phyloP scores from a whole-genome alignment of 2,797 vertebrate genomes.

The Karalla daura region DNA sequence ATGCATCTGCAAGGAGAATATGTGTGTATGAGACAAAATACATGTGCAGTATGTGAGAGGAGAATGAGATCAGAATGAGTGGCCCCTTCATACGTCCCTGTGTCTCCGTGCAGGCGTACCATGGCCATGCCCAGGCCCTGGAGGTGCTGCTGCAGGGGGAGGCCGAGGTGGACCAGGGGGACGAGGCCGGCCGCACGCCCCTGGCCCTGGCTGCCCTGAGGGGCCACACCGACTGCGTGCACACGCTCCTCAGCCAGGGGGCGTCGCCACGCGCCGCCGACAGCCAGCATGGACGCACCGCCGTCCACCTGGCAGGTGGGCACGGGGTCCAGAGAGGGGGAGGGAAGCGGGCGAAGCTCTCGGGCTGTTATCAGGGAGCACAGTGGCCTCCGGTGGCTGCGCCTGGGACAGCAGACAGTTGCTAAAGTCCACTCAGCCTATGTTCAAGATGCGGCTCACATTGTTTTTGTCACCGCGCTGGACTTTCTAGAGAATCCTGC shows the following conservation, averaged over 20 bases:
- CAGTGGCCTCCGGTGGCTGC: background rate
- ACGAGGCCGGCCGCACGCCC: conserved; percentile 91
- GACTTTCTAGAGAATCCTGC: too few relatives aligned
- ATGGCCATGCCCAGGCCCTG: conserved; percentile 95
- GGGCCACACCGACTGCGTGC: conserved; percentile 92
- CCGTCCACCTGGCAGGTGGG: conserved; percentile 93
- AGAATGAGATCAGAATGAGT: too few relatives aligned
- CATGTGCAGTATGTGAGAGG: too few relatives aligned
- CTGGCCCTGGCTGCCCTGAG: conserved; percentile 91
- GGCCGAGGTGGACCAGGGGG: conserved; percentile 91
- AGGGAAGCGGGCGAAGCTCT: background rate
- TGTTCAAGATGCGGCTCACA: too few relatives aligned
- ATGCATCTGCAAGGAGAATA: too few relatives aligned
- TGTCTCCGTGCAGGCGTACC: conserved; percentile 88
- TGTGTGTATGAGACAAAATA: too few relatives aligned
- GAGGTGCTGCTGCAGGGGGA: conserved; percentile 92
- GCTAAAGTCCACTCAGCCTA: too few relatives aligned
- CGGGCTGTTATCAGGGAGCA: background rate
- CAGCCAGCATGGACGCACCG: conserved; percentile 86
- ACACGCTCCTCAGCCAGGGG: conserved; percentile 93
- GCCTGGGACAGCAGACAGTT: background rate
- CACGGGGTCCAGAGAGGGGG: too few relatives aligned
- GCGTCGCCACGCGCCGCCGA: conserved; percentile 91
- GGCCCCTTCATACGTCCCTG: too few relatives aligned
- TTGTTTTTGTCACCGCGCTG: too few relatives aligned